A percentile compares a stretch with the other conserved stretches of the same genome.
Conservation (phyloP, 2,888 invertebrate species). For the Gasteruption jaculator region DNA sequence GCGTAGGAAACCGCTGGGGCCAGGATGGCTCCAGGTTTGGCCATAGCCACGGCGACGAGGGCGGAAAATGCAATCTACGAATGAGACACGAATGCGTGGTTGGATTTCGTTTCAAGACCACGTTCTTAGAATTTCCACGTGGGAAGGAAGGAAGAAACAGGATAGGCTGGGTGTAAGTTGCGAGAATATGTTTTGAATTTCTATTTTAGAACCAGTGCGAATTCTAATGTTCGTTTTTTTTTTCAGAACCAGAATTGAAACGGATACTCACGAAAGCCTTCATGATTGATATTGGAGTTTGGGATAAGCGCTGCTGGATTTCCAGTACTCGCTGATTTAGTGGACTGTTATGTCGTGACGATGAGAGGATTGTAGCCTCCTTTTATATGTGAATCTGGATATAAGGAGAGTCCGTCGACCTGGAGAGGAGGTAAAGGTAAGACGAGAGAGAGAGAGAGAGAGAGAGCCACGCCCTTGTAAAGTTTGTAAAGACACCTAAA, state of each 20-base stretch:
- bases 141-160: no score
- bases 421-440: no score
- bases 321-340: conserved; percentile 46
- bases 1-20: conserved; percentile 22
- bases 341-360: conserved; percentile 39
- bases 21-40: conserved; percentile 26
- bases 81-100: no score
- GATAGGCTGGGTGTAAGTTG: no score
- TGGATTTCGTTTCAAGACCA: no score
- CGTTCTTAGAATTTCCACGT: no score
- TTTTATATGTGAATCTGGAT: conserved; percentile 44
- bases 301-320: conserved; percentile 38
- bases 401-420: conserved; percentile 39
- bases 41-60: conserved; percentile 26
- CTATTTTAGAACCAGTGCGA: no score
- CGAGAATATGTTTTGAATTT: no score
- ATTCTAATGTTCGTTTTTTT: no score
- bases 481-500: conserved; percentile 33
- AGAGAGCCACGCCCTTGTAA: conserved; percentile 40
- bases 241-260: background rate
- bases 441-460: no score
- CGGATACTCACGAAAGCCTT: conserved; percentile 34
- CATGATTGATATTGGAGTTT: conserved; percentile 29
- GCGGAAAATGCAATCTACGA: conserved; percentile 33
- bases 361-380: conserved; percentile 33